These are phyloP conservation scores for Chrysolina americana DNA, from an alignment of 2,888 invertebrate genomes.

Conservation along the genomic window DNA sequence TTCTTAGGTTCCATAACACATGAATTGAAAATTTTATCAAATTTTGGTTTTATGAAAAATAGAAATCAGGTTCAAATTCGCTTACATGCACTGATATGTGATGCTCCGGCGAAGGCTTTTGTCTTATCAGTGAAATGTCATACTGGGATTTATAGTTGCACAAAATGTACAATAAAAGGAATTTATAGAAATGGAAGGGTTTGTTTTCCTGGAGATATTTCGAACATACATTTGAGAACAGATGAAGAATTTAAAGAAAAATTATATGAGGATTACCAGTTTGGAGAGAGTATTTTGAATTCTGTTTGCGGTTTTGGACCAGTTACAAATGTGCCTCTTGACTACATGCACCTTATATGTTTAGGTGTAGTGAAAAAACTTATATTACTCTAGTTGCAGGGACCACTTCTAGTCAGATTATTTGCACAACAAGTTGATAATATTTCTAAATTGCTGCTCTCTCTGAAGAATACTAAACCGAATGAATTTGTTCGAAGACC, in stretches of 20 bases:
- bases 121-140: constrained; percentile 11
- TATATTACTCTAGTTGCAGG: background rate
- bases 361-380: background rate
- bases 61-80: background rate
- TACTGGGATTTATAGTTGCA: constrained; percentile 7
- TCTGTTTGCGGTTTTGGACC: background rate
- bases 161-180: constrained; percentile 1
- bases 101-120: constrained; percentile 9
- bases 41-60: constrained; percentile 4
- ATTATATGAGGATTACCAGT: constrained; percentile 5
- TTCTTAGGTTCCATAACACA: background rate
- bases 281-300: background rate
- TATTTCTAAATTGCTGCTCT: background rate
- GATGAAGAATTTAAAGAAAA: background rate
- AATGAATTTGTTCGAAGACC: constrained; percentile 3
- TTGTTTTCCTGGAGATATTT: constrained; percentile 4
- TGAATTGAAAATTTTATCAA: constrained; percentile 10
- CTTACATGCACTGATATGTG: background rate
- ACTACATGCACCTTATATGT: background rate
- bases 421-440: background rate
- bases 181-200: background rate
- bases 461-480: background rate
- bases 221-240: constrained; percentile 1
- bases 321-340: constrained; percentile 10
- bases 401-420: background rate